Evolutionary conservation across 2,888 invertebrate genomes (phyloP), one percentile per base, ranked within the genome.

Genomic region (Camptogramma bilineatum): DNA sequence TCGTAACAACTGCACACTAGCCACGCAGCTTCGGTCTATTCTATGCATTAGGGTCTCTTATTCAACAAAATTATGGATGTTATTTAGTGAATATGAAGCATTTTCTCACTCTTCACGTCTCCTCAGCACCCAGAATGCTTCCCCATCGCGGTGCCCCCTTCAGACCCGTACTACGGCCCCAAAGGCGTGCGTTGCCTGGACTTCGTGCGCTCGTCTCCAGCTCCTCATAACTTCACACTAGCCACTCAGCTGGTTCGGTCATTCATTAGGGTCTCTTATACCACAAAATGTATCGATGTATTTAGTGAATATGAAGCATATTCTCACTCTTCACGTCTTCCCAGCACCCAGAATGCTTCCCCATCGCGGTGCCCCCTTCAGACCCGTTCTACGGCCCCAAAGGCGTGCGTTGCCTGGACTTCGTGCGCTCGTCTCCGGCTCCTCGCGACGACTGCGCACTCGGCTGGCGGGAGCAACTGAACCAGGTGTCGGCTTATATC

Each of bases 331-430:
- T 39, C 13, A 13, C 8, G 5, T 28, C 28, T 4, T 3, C 50
- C n/a, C 88, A 96, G 94, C 98, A 98, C 87, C 97, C 98, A 0
- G 97, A 97, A 79, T 98, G 98, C 83, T 88, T 97, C 73, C 97
- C 97, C 0, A 98, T 98, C 72, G 88, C 94, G 56, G 96, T 97
- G 0, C 95, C 96, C 0, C 79, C 89, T 0, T 94, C 95, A 21
- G 98, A 98, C 84, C 94, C 95, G 10, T 97, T 97, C 90, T 94
- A 96, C 76, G 94, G 95, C 0, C 94, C 94, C 0, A 93, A 96
- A 21, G 96, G 96, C 0, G 94, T 97, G 1, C 93, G 94, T 0
- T 98, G 98, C 77, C 87, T 98, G 80, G 97, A 97, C 88, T 98
- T 98, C 81, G 94, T 97, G 18, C 93, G 98, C 0, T 97, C 97